Evolutionary conservation across 2,797 vertebrate genomes (phyloP).

Genomic region (Xenops minutus): DNA sequence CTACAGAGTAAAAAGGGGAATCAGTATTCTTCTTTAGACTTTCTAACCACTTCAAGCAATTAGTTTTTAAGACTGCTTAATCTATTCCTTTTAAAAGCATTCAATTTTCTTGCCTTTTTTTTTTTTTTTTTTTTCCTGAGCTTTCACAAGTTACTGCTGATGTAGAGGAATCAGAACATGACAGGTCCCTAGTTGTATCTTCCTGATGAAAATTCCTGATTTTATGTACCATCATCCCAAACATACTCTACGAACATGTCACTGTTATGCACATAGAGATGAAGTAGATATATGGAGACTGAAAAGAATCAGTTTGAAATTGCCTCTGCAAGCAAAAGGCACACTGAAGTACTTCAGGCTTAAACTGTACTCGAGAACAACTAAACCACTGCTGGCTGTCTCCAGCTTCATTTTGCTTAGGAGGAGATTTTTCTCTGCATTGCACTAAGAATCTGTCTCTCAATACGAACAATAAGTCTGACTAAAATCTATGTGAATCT

Average conservation of each 20-base stretch:
- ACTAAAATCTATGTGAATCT: neutral
- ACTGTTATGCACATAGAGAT: neutral
- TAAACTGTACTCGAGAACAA: neutral
- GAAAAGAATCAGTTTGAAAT: neutral
- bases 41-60: neutral
- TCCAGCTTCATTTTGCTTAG: neutral
- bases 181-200: neutral
- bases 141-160: neutral
- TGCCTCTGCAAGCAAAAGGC: neutral
- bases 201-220: neutral
- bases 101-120: neutral
- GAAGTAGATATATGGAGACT: neutral
- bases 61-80: neutral
- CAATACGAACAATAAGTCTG: neutral
- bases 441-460: neutral
- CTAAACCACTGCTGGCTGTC: neutral
- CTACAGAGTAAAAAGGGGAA: neutral
- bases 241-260: neutral
- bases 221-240: neutral
- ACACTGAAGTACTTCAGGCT: neutral
- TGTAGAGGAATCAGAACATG: neutral
- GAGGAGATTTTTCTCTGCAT: neutral
- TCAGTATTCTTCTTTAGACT: neutral
- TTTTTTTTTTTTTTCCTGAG: neutral
- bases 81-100: neutral